Percentiles rank a stretch among this genome's conserved stretches.
Evolutionary conservation across 2,888 invertebrate genomes (phyloP).

Genomic region (Acanthopleura granulata): DNA sequence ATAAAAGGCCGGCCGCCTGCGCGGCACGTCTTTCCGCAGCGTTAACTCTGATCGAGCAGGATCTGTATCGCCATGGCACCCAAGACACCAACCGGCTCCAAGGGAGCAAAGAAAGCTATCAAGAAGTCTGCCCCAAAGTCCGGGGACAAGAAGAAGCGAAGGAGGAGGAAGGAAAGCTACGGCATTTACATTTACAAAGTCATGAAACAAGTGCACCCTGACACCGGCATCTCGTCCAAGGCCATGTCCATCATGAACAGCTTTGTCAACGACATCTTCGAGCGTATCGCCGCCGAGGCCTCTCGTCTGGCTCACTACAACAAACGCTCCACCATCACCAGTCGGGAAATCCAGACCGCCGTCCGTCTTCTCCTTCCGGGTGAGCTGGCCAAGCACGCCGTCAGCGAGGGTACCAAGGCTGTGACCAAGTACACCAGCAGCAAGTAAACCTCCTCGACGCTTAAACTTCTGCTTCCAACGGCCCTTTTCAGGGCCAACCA

Average conservation of each 20-base stretch:
- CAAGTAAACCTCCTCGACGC: slow-evolving; percentile 32
- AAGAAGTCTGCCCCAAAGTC: slow-evolving; percentile 41
- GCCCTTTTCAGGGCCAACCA: no score
- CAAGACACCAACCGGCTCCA: slow-evolving; percentile 32
- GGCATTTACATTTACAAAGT: slow-evolving; percentile 58
- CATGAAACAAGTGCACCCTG: slow-evolving; percentile 62
- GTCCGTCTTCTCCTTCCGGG: not conserved
- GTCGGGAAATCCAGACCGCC: slow-evolving; percentile 72
- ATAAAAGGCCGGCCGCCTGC: no score
- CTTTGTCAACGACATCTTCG: slow-evolving; percentile 65
- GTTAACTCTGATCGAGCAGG: no score
- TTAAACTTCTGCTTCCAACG: no score
- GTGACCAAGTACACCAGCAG: slow-evolving; percentile 57
- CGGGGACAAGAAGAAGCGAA: slow-evolving; percentile 53
- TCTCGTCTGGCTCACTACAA: slow-evolving; percentile 56
- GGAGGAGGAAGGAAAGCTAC: slow-evolving; percentile 52
- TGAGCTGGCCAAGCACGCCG: slow-evolving; percentile 7
- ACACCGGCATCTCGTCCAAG: slow-evolving; percentile 49
- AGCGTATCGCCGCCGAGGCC: slow-evolving; percentile 59
- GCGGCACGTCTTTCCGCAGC: no score
- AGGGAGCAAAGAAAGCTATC: slow-evolving; percentile 51
- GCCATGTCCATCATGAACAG: slow-evolving; percentile 19
- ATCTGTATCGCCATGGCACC: slow-evolving; percentile 29
- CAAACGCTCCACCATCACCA: slow-evolving; percentile 71
- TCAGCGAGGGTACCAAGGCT: slow-evolving; percentile 2